Base-by-base conservation (phyloP, 2,888 invertebrate genomes). In the Dynastes tityus region DNA sequence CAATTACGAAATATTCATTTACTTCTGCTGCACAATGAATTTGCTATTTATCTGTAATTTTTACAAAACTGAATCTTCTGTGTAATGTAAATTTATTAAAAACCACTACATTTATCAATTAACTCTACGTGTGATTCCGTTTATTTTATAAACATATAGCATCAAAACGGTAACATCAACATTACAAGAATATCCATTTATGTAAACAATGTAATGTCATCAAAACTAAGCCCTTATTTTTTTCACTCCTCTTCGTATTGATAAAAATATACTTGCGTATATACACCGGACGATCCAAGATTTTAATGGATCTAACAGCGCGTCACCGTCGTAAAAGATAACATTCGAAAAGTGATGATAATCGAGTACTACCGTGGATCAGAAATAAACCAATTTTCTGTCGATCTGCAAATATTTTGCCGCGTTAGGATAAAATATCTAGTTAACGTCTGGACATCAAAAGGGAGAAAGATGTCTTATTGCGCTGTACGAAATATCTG, bases 361-460 rank as follows among this genome's bases (percentile, higher is more conserved):
- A 55, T 8, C 45, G 8, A 45, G 11, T 45, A 55, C n/a, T 55
- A 6, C 22, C n/a, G 5, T 1, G 55, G 16, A 55, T 55, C 16
- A 16, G 16, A 55, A 55, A 16, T 3, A 55, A 55, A 55, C 4
- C n/a, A 55, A 22, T 22, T 74, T 74, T 74, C 22, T 22, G 45
- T n/a, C 40, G 22, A 13, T 16, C 40, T 27, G 61, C 73, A 61
- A 74, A 74, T 74, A 74, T 55, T 45, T 61, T 29, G 73, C 73
- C 16, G 27, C 11, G 61, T 45, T 74, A 61, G 61, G 45, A 63
- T 32, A 61, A 74, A 74, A 45, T 55, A 27, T 61, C 27, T 74
- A 49, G 61, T 45, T 37, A 61, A 61, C 32, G 16, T 45, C 45
- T 45, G 45, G 45, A 45, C 45, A n/a, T 55, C 65, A 13, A 65